Evolutionary conservation across 2,113 vertebrate genomes (phyloP).

Genomic region (Laticauda colubrina): DNA sequence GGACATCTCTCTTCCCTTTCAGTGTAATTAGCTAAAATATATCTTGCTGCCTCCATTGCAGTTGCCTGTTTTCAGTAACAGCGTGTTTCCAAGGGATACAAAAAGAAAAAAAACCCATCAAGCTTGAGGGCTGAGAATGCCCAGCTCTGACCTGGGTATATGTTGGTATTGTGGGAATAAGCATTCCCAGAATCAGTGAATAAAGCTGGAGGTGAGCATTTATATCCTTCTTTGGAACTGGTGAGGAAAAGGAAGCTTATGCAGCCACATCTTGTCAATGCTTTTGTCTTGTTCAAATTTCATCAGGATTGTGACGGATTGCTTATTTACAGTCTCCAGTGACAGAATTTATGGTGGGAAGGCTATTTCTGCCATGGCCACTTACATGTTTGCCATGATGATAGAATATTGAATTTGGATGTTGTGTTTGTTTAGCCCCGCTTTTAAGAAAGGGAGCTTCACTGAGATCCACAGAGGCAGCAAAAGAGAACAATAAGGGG

Average conservation of each 20-base stretch:
- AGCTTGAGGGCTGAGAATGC: background rate
- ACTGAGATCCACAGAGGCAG: background rate
- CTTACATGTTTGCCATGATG: background rate
- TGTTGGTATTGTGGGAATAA: background rate
- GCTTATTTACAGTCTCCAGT: background rate
- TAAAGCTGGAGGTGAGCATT: background rate
- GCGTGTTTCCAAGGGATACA: background rate
- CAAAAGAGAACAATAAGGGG: background rate
- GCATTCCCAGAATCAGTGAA: background rate
- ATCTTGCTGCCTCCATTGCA: background rate
- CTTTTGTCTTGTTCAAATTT: background rate
- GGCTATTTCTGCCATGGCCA: background rate
- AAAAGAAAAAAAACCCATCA: background rate
- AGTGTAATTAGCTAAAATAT: background rate
- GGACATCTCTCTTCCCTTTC: background rate
- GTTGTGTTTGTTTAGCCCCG: background rate
- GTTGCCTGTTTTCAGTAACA: background rate
- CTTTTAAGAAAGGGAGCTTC: background rate
- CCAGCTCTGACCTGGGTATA: background rate
- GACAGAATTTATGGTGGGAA: background rate
- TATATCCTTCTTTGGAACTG: background rate
- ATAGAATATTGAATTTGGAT: background rate
- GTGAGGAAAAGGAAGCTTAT: background rate
- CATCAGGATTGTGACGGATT: background rate
- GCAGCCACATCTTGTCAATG: background rate